Conservation (phyloP, 37 sponge, comb jelly and placozoan species). For the Spongilla lacustris region DNA sequence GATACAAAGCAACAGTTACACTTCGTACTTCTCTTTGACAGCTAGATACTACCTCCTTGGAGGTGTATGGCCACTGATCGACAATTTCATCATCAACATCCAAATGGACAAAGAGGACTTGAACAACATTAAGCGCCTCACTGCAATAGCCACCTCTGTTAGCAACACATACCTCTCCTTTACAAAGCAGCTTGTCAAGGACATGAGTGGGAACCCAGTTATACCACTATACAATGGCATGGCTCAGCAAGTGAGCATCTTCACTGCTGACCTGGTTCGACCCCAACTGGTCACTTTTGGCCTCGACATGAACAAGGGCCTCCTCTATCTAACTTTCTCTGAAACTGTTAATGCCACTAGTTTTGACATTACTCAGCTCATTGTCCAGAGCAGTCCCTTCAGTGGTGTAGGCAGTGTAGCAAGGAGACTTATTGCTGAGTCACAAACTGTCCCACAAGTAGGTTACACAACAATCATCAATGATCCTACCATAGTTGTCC, state of each 20-base stretch:
- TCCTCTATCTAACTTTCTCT: constrained; percentile 68
- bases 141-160: constrained; percentile 42
- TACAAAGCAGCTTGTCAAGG: constrained; percentile 38
- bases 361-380: constrained; percentile 63
- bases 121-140: constrained; percentile 65
- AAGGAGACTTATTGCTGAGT: constrained; percentile 45
- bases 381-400: constrained; percentile 43
- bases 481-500: constrained; percentile 39
- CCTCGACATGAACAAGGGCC: constrained; percentile 69
- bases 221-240: constrained; percentile 49
- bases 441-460: background rate
- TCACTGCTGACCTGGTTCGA: constrained; percentile 45
- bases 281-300: constrained; percentile 53
- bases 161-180: constrained; percentile 64
- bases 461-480: background rate
- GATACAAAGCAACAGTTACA: constrained; percentile 52
- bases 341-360: constrained; percentile 80
- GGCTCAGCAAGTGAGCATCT: constrained; percentile 51
- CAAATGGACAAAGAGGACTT: constrained; percentile 56
- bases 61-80: constrained; percentile 31
- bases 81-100: constrained; percentile 60
- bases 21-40: constrained; percentile 41
- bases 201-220: constrained; percentile 80
- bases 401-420: constrained; percentile 48
- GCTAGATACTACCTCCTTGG: constrained; percentile 26